These are phyloP conservation scores for Scaptodrosophila latifasciaeformis DNA, from an alignment of 2,888 invertebrate species.

Conservation along the genomic window DNA sequence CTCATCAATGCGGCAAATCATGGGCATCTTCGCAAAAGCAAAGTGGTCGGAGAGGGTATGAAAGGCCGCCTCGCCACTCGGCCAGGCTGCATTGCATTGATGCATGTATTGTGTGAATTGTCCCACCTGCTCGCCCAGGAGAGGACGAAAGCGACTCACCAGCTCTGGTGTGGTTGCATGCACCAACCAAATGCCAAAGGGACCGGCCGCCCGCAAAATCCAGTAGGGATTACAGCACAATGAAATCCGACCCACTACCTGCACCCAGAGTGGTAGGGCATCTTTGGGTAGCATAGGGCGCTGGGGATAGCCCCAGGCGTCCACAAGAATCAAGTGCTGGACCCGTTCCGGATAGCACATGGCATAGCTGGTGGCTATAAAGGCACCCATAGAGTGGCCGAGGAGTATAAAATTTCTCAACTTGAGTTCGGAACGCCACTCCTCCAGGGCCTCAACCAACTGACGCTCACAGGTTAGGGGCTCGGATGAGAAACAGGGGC, in stretches of 20 bases:
- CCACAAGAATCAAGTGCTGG: constrained; percentile 90
- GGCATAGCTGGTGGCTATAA: constrained; percentile 88
- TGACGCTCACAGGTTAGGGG: constrained; percentile 86
- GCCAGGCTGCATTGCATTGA: constrained; percentile 92
- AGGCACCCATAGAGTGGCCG: constrained; percentile 94
- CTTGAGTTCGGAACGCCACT: constrained; percentile 91
- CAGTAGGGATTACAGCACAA: constrained; percentile 92
- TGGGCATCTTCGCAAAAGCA: constrained; percentile 95
- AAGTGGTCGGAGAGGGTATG: constrained; percentile 87
- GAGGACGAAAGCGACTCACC: constrained; percentile 82
- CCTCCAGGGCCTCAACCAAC: constrained; percentile 90
- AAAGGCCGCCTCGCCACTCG: constrained; percentile 79
- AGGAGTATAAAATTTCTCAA: constrained; percentile 87
- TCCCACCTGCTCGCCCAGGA: constrained; percentile 77
- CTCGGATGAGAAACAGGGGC: constrained; percentile 86
- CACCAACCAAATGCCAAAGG: constrained; percentile 85
- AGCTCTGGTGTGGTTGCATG: constrained; percentile 88
- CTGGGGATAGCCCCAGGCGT: constrained; percentile 87
- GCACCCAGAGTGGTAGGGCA: constrained; percentile 85
- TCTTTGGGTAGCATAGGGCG: constrained; percentile 69
- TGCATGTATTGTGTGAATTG: constrained; percentile 91
- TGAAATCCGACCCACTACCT: constrained; percentile 82
- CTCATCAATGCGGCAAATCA: constrained; percentile 83
- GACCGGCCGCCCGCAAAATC: constrained; percentile 83
- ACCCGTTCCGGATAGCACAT: constrained; percentile 88